Evolutionary conservation across 2,888 invertebrate genomes (phyloP).

Genomic region (Melanchra persicariae): DNA sequence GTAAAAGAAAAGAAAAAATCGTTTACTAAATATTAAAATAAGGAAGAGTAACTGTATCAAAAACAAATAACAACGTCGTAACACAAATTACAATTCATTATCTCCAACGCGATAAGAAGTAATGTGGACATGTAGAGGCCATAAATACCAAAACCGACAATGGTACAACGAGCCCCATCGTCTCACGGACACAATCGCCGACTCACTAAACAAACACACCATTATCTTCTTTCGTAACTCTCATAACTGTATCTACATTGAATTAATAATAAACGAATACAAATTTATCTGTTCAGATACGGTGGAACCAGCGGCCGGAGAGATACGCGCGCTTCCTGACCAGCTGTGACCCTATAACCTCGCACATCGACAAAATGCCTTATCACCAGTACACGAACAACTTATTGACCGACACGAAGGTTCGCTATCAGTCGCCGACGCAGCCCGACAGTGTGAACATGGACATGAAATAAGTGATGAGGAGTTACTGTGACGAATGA

Average conservation of each 20-base stretch:
- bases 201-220: constrained; percentile 52
- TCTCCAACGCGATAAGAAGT: constrained; percentile 44
- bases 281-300: constrained; percentile 82
- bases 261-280: constrained; percentile 72
- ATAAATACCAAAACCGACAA: constrained; percentile 42
- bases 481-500: constrained; percentile 74
- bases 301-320: constrained; percentile 66
- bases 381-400: constrained; percentile 79
- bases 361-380: constrained; percentile 83
- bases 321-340: constrained; percentile 86
- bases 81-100: constrained; percentile 52
- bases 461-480: constrained; percentile 68
- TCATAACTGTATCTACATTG: constrained; percentile 64
- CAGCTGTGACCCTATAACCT: constrained; percentile 87
- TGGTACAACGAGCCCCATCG: constrained; percentile 38
- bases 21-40: background rate
- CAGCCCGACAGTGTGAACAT: constrained; percentile 76
- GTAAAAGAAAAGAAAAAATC: background rate
- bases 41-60: background rate
- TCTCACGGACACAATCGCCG: constrained; percentile 46
- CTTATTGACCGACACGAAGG: constrained; percentile 73
- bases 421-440: constrained; percentile 78
- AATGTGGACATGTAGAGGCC: constrained; percentile 16
- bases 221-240: constrained; percentile 62
- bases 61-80: constrained; percentile 25